Evolutionary conservation across 2,888 invertebrate genomes (phyloP).

Genomic region (Sepiola atlantica): DNA sequence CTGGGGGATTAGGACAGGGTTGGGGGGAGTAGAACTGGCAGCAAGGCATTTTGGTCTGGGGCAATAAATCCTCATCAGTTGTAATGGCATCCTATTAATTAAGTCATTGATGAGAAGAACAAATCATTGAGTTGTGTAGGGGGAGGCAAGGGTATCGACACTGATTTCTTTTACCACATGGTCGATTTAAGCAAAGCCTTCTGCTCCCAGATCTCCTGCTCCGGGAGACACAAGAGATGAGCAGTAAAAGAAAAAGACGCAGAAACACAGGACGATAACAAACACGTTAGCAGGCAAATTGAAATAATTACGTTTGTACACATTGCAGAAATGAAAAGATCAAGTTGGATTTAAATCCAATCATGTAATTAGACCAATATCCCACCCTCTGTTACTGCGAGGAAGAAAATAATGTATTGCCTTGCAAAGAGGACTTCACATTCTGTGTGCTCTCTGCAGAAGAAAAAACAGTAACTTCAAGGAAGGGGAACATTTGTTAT

Average conservation of each 20-base stretch:
- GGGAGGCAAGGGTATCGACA: background rate
- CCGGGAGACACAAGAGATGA: background rate
- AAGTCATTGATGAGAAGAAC: background rate
- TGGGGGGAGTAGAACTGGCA: background rate
- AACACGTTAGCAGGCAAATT: background rate
- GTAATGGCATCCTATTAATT: conserved; percentile 1
- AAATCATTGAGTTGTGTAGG: background rate
- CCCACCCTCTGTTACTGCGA: background rate
- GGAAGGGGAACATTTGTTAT: too few relatives aligned
- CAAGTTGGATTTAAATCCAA: background rate
- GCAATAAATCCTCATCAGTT: background rate
- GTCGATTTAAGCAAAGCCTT: background rate
- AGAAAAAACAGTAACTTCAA: too few relatives aligned
- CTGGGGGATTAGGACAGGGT: background rate
- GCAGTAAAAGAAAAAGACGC: background rate
- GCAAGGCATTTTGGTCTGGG: background rate
- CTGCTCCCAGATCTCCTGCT: background rate
- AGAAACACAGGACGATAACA: background rate
- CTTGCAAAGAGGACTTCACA: too few relatives aligned
- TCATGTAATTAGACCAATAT: background rate
- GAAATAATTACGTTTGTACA: background rate
- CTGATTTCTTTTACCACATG: background rate
- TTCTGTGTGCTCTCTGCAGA: too few relatives aligned
- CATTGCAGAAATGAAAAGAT: too few relatives aligned
- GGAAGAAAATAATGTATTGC: background rate